Evolutionary conservation across 2,888 invertebrate species (phyloP).

Genomic region (Omphaloscelis lunosa): DNA sequence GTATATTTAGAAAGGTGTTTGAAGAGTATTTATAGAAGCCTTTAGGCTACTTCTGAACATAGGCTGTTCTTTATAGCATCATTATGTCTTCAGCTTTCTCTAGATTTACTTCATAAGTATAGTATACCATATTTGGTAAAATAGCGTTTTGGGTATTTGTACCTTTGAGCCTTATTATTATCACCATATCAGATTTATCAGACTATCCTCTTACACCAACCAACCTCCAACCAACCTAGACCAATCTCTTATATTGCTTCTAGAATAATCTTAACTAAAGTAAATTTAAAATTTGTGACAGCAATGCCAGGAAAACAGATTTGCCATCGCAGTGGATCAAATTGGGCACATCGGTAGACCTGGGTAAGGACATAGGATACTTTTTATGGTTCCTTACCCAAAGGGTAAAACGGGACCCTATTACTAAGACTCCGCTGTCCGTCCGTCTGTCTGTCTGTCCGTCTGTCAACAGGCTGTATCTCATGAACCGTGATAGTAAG

Average conservation of each 20-base stretch:
- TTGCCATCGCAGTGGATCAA: not conserved
- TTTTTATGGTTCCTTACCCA: too few species aligned
- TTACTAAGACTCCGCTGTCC: too few species aligned
- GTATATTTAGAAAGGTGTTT: slow-evolving; percentile 12
- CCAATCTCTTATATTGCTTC: not conserved
- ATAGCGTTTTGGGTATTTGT: not conserved
- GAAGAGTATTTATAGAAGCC: not conserved
- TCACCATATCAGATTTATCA: not conserved
- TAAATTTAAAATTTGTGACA: not conserved
- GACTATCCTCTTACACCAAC: too few species aligned
- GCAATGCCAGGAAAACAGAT: not conserved
- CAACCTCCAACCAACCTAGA: too few species aligned
- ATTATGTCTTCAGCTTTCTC: not conserved
- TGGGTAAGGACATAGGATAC: too few species aligned
- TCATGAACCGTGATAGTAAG: too few species aligned
- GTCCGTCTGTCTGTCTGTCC: too few species aligned
- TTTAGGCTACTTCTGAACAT: too few species aligned
- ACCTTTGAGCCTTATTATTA: not conserved
- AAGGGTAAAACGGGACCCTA: too few species aligned
- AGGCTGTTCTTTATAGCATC: too few species aligned
- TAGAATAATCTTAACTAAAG: not conserved
- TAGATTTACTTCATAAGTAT: not conserved
- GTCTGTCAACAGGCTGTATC: too few species aligned
- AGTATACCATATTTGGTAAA: not conserved
- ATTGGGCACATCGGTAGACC: too few species aligned